Evolutionary conservation across 2,888 invertebrate species (phyloP).

Genomic region (Proisotoma minuta): DNA sequence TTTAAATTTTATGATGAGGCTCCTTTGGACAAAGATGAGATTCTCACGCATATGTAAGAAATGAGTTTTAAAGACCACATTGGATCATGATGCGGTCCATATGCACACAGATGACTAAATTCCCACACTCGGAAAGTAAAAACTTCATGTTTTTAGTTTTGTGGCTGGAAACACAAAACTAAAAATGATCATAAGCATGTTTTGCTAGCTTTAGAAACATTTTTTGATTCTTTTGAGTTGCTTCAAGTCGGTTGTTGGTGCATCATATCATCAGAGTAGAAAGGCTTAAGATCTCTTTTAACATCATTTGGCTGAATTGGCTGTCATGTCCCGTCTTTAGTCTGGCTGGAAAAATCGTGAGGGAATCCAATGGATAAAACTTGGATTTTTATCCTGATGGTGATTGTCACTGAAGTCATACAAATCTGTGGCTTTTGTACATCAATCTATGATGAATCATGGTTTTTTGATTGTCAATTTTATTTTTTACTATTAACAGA

Average conservation of each 20-base stretch:
- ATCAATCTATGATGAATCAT: constrained; percentile 13
- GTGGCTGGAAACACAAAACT: too few species aligned
- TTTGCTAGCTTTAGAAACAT: too few species aligned
- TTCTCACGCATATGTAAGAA: constrained; percentile 12
- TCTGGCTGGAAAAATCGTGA: constrained; percentile 19
- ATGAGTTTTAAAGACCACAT: constrained; percentile 18
- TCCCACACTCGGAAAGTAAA: constrained; percentile 24
- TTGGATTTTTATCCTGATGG: constrained; percentile 6
- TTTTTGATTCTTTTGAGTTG: too few species aligned
- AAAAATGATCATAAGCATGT: too few species aligned
- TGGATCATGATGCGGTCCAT: constrained; percentile 25
- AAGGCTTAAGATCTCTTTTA: too few species aligned
- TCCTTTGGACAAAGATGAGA: background rate
- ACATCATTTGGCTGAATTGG: background rate
- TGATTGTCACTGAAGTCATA: constrained; percentile 8
- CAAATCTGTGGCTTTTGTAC: constrained; percentile 2
- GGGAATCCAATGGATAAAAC: constrained; percentile 23
- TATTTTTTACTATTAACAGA: background rate
- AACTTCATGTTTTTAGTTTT: too few species aligned
- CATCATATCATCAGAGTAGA: too few species aligned
- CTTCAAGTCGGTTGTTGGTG: too few species aligned
- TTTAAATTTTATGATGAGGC: too few species aligned
- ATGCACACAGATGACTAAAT: constrained; percentile 27
- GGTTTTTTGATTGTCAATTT: background rate
- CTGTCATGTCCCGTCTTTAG: background rate